Conservation (phyloP, 2,888 invertebrate genomes). For the Halictus quadricinctus region DNA sequence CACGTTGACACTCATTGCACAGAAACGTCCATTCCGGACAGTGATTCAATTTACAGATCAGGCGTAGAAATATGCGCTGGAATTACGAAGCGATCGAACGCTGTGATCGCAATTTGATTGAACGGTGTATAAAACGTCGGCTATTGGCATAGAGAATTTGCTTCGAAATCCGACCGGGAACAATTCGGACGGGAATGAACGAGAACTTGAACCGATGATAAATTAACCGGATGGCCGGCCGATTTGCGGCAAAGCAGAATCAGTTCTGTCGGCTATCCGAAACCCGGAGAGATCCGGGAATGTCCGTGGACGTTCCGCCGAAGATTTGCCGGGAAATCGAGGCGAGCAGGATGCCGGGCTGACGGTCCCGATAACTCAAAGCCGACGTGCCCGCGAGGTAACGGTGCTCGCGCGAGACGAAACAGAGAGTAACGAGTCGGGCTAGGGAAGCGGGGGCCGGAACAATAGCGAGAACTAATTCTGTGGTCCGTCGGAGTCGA, state of each 20-base stretch:
- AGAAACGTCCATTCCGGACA: too few relatives aligned
- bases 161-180: neutral
- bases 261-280: neutral
- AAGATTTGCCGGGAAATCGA: conserved; percentile 5
- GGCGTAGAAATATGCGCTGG: neutral
- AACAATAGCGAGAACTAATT: conserved; percentile 63
- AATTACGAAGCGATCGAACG: neutral
- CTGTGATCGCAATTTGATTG: neutral
- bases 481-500: conserved; percentile 57
- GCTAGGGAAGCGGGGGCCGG: conserved; percentile 6
- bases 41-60: neutral
- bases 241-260: neutral
- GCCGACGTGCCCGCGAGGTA: conserved; percentile 13
- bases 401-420: conserved; percentile 10
- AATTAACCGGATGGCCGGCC: neutral
- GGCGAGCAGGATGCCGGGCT: neutral
- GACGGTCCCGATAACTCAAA: conserved; percentile 15
- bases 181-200: conserved; percentile 1
- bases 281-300: neutral
- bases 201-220: neutral
- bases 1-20: too few relatives aligned
- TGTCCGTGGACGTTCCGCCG: neutral
- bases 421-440: conserved; percentile 22
- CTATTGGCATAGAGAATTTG: neutral
- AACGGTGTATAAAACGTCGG: neutral